Conservation (phyloP, 35 echinoderm and acorn worm genomes). For the Apostichopus parvimensis region DNA sequence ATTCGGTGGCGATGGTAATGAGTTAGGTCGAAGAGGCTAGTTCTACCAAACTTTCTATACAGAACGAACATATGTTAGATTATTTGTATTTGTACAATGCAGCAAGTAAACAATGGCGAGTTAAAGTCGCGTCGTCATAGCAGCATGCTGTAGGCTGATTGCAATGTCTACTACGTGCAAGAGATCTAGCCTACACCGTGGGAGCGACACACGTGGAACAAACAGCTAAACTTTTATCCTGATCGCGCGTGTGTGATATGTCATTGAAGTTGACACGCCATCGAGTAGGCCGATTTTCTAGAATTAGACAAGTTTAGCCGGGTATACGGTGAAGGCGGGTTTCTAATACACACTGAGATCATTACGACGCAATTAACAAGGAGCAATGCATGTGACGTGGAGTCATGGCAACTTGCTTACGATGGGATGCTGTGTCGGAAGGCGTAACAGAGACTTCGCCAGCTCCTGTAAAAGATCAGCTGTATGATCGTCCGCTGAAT, state of each 20-base stretch:
- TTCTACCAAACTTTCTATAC: no score
- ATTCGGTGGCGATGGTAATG: no score
- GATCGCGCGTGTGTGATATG: not conserved
- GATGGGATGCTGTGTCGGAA: not conserved
- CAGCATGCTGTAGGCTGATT: no score
- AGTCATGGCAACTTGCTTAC: not conserved
- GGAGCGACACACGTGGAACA: not conserved
- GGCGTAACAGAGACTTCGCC: not conserved
- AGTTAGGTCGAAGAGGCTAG: no score
- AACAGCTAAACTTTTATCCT: not conserved
- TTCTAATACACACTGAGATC: not conserved
- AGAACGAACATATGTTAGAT: no score
- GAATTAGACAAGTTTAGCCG: not conserved
- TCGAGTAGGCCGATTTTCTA: not conserved
- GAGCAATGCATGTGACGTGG: not conserved
- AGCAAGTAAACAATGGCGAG: no score
- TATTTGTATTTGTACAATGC: no score
- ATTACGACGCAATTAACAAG: not conserved
- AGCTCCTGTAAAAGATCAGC: not conserved
- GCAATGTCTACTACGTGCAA: no score
- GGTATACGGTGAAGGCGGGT: not conserved
- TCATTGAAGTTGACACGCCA: not conserved
- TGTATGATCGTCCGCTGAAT: conserved; percentile 33
- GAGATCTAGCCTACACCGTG: not conserved
- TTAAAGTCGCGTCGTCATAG: no score